These are phyloP conservation scores for Tolmerus cingulatus DNA, from an alignment of 2,888 invertebrate species.

Conservation along the genomic window DNA sequence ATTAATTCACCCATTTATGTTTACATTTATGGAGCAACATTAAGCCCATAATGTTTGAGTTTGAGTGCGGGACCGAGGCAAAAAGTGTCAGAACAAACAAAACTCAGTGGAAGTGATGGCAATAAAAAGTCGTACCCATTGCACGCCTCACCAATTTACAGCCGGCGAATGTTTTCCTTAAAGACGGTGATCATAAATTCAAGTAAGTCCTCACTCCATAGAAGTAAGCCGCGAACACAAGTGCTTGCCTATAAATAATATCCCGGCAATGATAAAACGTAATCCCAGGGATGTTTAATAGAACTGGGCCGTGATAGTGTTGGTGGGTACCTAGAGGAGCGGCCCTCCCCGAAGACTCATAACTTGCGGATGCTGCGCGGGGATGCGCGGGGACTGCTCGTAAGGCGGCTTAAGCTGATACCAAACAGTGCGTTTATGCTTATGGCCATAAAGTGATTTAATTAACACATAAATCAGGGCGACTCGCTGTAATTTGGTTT, in stretches of 20 bases:
- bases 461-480: slow-evolving; percentile 58
- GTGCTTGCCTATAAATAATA: slow-evolving; percentile 40
- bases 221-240: slow-evolving; percentile 42
- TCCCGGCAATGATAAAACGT: slow-evolving; percentile 38
- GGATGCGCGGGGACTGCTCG: slow-evolving; percentile 3
- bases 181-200: slow-evolving; percentile 38
- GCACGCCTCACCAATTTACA: slow-evolving; percentile 43
- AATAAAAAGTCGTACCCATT: slow-evolving; percentile 38
- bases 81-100: slow-evolving; percentile 35
- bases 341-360: not conserved
- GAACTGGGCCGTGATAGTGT: not conserved
- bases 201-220: slow-evolving; percentile 40
- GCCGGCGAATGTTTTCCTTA: slow-evolving; percentile 27
- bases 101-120: slow-evolving; percentile 11
- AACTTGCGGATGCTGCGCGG: not conserved
- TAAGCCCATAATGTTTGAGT: slow-evolving; percentile 15
- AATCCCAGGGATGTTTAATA: slow-evolving; percentile 34
- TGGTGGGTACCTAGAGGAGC: not conserved
- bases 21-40: slow-evolving; percentile 29
- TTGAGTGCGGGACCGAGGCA: not conserved
- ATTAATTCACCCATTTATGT: slow-evolving; percentile 31
- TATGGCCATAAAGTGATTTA: slow-evolving; percentile 57
- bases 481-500: slow-evolving; percentile 56
- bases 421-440: slow-evolving; percentile 40
- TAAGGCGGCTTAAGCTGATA: slow-evolving; percentile 32